A percentile compares a stretch with the other conserved stretches of the same genome.
Evolutionary conservation across 2,888 invertebrate species (phyloP).

Genomic region (Rhyacophila evoluta): DNA sequence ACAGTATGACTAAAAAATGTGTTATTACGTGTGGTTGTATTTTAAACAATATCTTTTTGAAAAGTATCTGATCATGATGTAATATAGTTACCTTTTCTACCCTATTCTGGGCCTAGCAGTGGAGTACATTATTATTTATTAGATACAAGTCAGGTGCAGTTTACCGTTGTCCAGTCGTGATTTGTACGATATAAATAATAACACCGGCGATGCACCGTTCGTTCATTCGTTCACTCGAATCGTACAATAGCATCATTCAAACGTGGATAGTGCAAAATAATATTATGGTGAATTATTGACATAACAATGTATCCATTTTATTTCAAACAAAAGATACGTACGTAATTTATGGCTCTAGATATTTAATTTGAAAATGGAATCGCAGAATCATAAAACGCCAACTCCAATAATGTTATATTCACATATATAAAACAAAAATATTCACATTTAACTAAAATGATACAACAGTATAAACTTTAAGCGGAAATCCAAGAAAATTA

Average conservation of each 20-base stretch:
- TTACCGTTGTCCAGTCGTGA: slow-evolving; percentile 45
- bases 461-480: too few relatives aligned
- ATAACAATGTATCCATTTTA: slow-evolving; percentile 12
- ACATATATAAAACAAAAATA: too few relatives aligned
- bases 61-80: too few relatives aligned
- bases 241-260: slow-evolving; percentile 13
- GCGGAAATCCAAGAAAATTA: too few relatives aligned
- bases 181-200: slow-evolving; percentile 43
- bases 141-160: slow-evolving; percentile 35
- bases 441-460: too few relatives aligned
- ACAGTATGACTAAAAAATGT: too few relatives aligned
- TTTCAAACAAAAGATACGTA: slow-evolving; percentile 1
- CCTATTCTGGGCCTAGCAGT: background rate
- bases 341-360: background rate
- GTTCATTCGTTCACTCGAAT: background rate
- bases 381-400: too few relatives aligned
- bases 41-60: too few relatives aligned
- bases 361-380: background rate
- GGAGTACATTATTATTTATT: background rate
- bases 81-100: too few relatives aligned
- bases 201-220: slow-evolving; percentile 23
- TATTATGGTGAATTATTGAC: background rate
- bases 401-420: too few relatives aligned
- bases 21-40: too few relatives aligned
- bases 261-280: slow-evolving; percentile 14